Evolutionary conservation across 2,888 invertebrate species (phyloP), one percentile per base, ranked within the genome.

Genomic region (Aphidoletes aphidimyza): DNA sequence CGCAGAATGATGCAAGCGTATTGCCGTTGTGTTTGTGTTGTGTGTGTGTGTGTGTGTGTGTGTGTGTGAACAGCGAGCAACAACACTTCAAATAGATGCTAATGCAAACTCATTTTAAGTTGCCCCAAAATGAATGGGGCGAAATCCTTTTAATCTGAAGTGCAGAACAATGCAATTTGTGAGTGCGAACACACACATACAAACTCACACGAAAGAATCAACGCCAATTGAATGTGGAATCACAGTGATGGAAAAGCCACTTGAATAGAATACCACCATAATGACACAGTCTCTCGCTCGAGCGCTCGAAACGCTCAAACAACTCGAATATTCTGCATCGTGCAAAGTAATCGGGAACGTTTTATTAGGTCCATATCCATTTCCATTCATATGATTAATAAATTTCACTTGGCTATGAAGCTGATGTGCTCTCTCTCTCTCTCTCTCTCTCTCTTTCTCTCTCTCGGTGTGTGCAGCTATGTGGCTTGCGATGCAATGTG

Each of bases 341-440:
- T 69, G 69, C 69, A 69, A 69, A 69, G 69, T 69, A 69, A 69
- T 69, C 69, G 69, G 54, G 69, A 69, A 69, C 69, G 34, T 69
- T 69, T 69, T 26, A 69, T 69, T 69, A 69, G 69, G 69, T 69
- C 69, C 69, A 69, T 69, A 69, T 69, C 69, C 69, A 69, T 69
- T 69, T 69, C 69, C 30, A 69, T 69, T 69, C 69, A 69, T 69
- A 69, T 34, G 69, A 69, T 69, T 69, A 69, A 69, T 69, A 69
- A 69, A 69, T 54, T 54, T 54, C 26, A 69, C 34, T 69, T n/a
- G 69, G 34, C 69, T 69, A 14, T 26, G 26, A 1, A 54, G 54
- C 54, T 54, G 54, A 17, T 47, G 17, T 47, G 17, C n/a, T n/a
- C n/a, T n/a, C n/a, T n/a, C n/a, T n/a, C n/a, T n/a, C n/a, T n/a